Evolutionary conservation across 2,797 vertebrate genomes (phyloP).

Genomic region (Gadopsis marmoratus): DNA sequence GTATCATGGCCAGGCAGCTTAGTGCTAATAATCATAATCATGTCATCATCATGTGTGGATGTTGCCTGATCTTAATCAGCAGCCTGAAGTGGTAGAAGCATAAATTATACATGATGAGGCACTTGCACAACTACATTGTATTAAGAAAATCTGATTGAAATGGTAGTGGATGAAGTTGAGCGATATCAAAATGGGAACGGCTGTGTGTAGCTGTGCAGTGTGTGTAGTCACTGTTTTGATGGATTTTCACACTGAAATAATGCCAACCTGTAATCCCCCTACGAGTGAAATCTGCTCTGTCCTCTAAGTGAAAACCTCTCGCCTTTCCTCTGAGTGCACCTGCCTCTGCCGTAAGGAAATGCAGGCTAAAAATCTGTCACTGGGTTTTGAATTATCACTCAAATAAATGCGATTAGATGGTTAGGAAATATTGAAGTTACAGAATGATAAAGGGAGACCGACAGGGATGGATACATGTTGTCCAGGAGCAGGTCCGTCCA

Average conservation of each 20-base stretch:
- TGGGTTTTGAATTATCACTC: constrained; percentile 26
- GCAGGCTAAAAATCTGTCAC: neutral
- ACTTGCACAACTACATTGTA: neutral
- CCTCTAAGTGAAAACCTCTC: constrained; percentile 5
- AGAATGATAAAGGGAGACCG: constrained; percentile 5
- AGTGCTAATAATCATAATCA: constrained; percentile 27
- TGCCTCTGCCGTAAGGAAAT: neutral
- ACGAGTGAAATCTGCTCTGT: constrained; percentile 21
- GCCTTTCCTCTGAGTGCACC: constrained; percentile 8
- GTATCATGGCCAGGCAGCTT: constrained; percentile 20
- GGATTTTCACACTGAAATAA: constrained; percentile 31
- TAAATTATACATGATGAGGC: constrained; percentile 7
- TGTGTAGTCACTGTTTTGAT: constrained; percentile 29
- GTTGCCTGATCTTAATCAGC: constrained; percentile 27
- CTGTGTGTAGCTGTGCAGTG: neutral
- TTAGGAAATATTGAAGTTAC: constrained; percentile 8
- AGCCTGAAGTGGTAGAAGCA: constrained; percentile 4
- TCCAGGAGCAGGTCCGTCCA: constrained; percentile 24
- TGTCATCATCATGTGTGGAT: constrained; percentile 27
- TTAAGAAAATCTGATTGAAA: constrained; percentile 22
- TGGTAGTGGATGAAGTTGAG: constrained; percentile 13
- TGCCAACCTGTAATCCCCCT: constrained; percentile 43
- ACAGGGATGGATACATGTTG: neutral
- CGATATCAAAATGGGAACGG: constrained; percentile 6
- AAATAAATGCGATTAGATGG: constrained; percentile 18